Conservation (phyloP, 92 coral and sea anemone genomes). For the Virgularia gustaviana region DNA sequence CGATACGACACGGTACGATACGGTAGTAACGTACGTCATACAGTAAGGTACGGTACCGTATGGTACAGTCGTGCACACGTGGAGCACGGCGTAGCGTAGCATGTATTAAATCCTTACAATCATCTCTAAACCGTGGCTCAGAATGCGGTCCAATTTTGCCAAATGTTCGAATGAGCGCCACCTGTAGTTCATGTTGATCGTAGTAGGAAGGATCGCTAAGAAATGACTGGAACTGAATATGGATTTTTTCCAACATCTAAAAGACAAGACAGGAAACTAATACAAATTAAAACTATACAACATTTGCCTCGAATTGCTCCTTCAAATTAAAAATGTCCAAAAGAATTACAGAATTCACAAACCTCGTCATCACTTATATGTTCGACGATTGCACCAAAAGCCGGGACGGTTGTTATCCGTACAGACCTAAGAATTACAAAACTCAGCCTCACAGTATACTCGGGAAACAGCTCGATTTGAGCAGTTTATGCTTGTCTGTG, state of each 20-base stretch:
- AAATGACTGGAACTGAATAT: constrained; percentile 95
- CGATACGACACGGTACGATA: too few species aligned
- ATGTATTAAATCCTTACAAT: constrained; percentile 55
- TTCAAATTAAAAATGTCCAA: background rate
- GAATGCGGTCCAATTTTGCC: constrained; percentile 99
- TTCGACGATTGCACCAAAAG: constrained; percentile 93
- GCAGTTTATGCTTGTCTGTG: too few species aligned
- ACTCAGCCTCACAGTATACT: too few species aligned
- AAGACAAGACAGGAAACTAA: background rate
- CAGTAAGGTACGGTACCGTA: background rate
- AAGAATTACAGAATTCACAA: constrained; percentile 4
- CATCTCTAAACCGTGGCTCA: constrained; percentile 94
- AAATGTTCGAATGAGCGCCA: constrained; percentile 88
- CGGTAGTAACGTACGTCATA: too few species aligned
- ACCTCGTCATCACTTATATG: constrained; percentile 87
- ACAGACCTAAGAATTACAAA: constrained; percentile 66
- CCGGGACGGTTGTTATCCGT: constrained; percentile 89
- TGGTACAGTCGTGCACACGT: background rate
- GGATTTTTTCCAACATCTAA: constrained; percentile 90
- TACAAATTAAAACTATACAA: too few species aligned
- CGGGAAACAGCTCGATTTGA: too few species aligned
- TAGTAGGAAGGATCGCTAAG: constrained; percentile 93
- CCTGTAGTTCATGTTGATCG: constrained; percentile 89
- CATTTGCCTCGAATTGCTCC: too few species aligned
- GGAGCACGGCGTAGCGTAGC: background rate